These are phyloP conservation scores for Daphoenositta chrysoptera DNA, from an alignment of 2,113 vertebrate species.

Conservation along the genomic window DNA sequence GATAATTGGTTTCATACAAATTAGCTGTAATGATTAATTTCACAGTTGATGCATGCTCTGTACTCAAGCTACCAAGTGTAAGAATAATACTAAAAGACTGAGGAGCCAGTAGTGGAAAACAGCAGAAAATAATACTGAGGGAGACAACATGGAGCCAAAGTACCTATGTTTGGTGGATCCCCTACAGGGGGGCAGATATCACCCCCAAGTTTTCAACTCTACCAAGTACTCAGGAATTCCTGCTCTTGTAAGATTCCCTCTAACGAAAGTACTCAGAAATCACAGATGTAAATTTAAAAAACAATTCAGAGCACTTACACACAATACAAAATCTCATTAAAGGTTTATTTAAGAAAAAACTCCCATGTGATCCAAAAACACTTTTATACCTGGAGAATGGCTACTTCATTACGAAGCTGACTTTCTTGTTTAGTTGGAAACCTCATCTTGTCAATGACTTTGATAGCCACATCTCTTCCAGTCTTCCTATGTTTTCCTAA, in stretches of 20 bases:
- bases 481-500: slow-evolving; percentile 97
- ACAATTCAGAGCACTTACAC: neutral
- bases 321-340: neutral
- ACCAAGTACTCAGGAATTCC: neutral
- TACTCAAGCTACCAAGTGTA: neutral
- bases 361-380: neutral
- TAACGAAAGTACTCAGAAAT: neutral
- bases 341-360: neutral
- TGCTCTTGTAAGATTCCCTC: neutral
- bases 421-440: slow-evolving; percentile 99
- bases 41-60: neutral
- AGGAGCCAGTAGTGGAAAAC: neutral
- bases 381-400: slow-evolving; percentile 92
- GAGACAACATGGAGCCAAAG: neutral
- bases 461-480: slow-evolving; percentile 97
- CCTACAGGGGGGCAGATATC: fast-evolving
- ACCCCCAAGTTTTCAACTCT: neutral
- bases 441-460: slow-evolving; percentile 98
- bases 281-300: neutral
- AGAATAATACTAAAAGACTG: neutral
- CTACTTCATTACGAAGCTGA: slow-evolving; percentile 97
- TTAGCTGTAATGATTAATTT: neutral
- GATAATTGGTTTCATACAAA: neutral
- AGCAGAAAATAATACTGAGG: neutral
- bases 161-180: neutral